Evolutionary conservation across 2,113 vertebrate genomes (phyloP).

Genomic region (Theropithecus gelada): DNA sequence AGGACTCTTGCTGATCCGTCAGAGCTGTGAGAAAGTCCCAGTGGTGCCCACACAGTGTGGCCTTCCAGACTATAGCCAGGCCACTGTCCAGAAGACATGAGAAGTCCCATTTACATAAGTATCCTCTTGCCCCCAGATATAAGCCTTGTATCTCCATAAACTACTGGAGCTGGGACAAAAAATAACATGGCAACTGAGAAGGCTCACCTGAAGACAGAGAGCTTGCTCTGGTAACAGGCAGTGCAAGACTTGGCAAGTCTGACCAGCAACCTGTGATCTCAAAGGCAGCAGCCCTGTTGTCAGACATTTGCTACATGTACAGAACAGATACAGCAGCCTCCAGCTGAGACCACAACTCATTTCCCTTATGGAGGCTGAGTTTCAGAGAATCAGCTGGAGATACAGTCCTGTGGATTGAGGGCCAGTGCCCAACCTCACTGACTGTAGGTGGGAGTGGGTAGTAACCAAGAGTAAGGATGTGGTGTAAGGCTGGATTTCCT

Average conservation of each 20-base stretch:
- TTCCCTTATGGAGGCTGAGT: background rate
- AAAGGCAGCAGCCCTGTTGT: background rate
- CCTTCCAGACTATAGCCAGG: background rate
- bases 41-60: too few species aligned
- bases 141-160: background rate
- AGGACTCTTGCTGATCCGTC: background rate
- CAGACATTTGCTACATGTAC: background rate
- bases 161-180: background rate
- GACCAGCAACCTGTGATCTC: background rate
- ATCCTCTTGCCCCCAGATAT: background rate
- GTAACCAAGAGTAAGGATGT: background rate
- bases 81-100: background rate
- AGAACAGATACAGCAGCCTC: background rate
- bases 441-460: background rate
- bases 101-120: background rate
- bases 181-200: background rate
- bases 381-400: slow-evolving; percentile 1
- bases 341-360: background rate
- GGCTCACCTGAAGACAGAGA: background rate
- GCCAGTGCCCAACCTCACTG: background rate
- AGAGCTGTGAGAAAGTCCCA: background rate
- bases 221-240: background rate
- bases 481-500: slow-evolving; percentile 3
- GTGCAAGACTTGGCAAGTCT: background rate
- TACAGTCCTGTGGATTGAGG: background rate